A percentile compares a stretch with the other conserved stretches of the same genome.
These are phyloP conservation scores for Enteromius trimaculatus DNA, from an alignment of 2,797 vertebrate species.

Conservation along the genomic window DNA sequence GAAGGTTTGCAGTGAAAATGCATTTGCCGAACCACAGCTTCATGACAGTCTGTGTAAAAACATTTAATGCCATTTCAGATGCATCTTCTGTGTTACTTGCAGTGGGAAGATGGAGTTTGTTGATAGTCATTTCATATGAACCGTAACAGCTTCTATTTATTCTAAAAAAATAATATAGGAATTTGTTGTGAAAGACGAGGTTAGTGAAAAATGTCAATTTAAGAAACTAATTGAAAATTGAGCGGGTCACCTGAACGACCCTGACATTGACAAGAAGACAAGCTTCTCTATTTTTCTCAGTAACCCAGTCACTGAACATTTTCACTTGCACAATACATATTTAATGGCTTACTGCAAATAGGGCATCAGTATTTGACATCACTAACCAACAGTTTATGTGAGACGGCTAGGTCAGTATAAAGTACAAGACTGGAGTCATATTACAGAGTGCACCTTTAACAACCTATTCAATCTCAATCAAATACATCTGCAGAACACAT, in stretches of 20 bases:
- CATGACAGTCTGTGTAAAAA: too few relatives aligned
- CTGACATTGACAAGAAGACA: background rate
- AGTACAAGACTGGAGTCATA: background rate
- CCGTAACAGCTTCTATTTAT: too few relatives aligned
- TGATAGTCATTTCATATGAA: too few relatives aligned
- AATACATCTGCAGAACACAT: slow-evolving; percentile 24
- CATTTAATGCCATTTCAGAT: too few relatives aligned
- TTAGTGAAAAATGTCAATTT: too few relatives aligned
- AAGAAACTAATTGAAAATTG: background rate
- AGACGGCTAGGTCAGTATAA: background rate
- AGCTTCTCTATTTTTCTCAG: background rate
- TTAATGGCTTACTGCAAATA: background rate
- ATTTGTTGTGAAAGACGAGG: too few relatives aligned
- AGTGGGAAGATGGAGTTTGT: too few relatives aligned
- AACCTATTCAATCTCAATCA: background rate
- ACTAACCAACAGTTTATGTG: slow-evolving; percentile 12
- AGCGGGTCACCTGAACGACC: background rate
- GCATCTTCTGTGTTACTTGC: too few relatives aligned
- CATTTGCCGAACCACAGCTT: too few relatives aligned
- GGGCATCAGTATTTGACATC: slow-evolving; percentile 7
- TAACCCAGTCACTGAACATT: background rate
- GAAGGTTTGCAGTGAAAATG: too few relatives aligned
- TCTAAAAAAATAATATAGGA: too few relatives aligned
- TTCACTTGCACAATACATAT: slow-evolving; percentile 5
- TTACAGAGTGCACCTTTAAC: background rate